Evolutionary conservation across 2,888 invertebrate species (phyloP), one percentile per base, ranked within the genome.

Genomic region (Pediacus dermestoides): DNA sequence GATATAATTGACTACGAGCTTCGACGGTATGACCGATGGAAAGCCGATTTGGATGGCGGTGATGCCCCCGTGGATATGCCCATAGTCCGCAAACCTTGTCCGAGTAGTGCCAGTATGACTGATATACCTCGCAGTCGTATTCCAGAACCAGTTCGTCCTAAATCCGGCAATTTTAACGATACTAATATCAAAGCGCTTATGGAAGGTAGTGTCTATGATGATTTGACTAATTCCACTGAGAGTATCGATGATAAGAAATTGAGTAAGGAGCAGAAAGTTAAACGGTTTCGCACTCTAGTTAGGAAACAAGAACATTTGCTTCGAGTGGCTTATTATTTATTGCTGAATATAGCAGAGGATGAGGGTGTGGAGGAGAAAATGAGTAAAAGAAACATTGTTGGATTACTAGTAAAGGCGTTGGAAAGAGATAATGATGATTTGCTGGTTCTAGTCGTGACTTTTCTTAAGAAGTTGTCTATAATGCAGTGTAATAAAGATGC

Each of bases 281-380:
- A 84, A 80, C 62, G 92, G 85, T 70, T 85, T 82, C 65, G 92
- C 84, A 64, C 89, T 81, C 75, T 94, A 40, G 88, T 92, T 8
- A 86, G 85, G 60, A 93, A 95, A 68, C 96, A 97, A 66, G 94
- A 96, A 60, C 90, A 93, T 62, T 73, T 96, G 12, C 71, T 96
- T 16, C 75, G 92, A 67, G 94, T 93, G 28, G 88, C 91, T 2
- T 90, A 91, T 67, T 93, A 94, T 68, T 77, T 99, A 63, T 73
- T 99, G 36, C 73, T 96, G 32, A 97, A 99, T 67, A 86, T 99
- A 68, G 89, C 96, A 2, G 94, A 95, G 69, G 96, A 95, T 73
- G 80, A 89, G 4, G 87, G 87, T 66, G 88, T 96, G 2, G 97
- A 97, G 70, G 87, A 92, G 70, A 99, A 99, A 74, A 97, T 99